A percentile compares a stretch with the other conserved stretches of the same genome.
phyloP scores from a whole-genome alignment of 2,888 invertebrate species.

The Drosophila longiperda region DNA sequence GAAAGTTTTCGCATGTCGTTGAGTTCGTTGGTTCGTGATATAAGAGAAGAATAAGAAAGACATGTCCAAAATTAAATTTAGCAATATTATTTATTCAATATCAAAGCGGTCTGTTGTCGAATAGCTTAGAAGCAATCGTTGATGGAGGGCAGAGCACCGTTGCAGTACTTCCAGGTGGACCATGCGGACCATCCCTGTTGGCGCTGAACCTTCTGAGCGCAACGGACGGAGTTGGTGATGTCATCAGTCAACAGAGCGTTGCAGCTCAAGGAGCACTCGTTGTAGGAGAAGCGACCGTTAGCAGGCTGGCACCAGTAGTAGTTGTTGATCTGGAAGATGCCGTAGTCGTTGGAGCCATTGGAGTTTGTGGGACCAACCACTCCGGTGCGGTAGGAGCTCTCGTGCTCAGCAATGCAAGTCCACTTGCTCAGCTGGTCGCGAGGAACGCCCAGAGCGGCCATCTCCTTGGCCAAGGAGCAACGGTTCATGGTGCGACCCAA shows the following conservation, averaged over 20 bases:
- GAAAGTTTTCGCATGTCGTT: conserved; percentile 29
- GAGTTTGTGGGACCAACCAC: conserved; percentile 84
- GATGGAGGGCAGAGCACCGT: conserved; percentile 64
- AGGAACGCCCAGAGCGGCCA: conserved; percentile 73
- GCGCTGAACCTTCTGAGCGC: conserved; percentile 66
- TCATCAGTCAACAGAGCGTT: conserved; percentile 67
- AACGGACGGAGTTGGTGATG: conserved; percentile 66
- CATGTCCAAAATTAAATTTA: background rate
- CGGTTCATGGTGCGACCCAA: conserved; percentile 66
- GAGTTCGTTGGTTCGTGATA: background rate
- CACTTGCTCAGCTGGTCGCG: conserved; percentile 67
- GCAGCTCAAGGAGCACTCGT: conserved; percentile 73
- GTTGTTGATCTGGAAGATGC: conserved; percentile 82
- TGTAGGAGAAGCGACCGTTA: conserved; percentile 71
- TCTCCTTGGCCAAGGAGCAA: conserved; percentile 72
- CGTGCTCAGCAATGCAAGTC: conserved; percentile 77
- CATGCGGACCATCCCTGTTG: conserved; percentile 79
- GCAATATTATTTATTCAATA: background rate
- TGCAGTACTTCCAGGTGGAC: conserved; percentile 69
- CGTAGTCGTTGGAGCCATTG: conserved; percentile 85
- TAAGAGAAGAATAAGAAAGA: background rate
- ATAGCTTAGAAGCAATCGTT: conserved; percentile 71
- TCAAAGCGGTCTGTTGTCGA: background rate
- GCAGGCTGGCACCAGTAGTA: conserved; percentile 79
- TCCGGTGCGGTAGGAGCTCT: conserved; percentile 83